These are phyloP conservation scores for Amphiprion clarkii DNA, from an alignment of 2,797 vertebrate species.

Conservation along the genomic window DNA sequence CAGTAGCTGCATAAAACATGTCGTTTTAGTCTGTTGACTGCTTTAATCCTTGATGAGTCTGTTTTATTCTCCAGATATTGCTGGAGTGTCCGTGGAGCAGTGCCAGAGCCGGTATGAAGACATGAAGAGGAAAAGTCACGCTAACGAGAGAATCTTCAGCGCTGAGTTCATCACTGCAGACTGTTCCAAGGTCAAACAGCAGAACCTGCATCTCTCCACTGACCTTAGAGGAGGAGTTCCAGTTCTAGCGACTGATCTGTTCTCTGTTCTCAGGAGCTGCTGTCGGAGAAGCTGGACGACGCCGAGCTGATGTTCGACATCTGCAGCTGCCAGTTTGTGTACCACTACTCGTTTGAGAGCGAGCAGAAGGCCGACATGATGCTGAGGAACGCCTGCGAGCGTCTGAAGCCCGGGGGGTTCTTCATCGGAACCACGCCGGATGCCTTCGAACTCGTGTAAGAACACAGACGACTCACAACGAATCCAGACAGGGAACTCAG, in stretches of 20 bases:
- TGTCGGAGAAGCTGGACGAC: conserved; percentile 88
- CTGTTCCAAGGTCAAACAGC: conserved; percentile 87
- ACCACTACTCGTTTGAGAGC: conserved; percentile 97
- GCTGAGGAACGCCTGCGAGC: conserved; percentile 96
- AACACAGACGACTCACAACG: background rate
- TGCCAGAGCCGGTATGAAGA: conserved; percentile 93
- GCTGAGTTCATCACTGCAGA: conserved; percentile 97
- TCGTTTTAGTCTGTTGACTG: too few relatives aligned
- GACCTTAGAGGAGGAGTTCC: too few relatives aligned
- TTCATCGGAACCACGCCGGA: conserved; percentile 98
- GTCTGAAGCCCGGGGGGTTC: conserved; percentile 92
- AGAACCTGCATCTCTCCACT: background rate
- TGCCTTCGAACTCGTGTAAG: conserved; percentile 95
- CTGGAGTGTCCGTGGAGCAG: conserved; percentile 93
- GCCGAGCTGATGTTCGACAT: conserved; percentile 89
- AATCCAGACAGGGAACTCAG: background rate
- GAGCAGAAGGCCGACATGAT: conserved; percentile 93
- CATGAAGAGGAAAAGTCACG: conserved; percentile 89
- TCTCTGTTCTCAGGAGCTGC: conserved; percentile 84
- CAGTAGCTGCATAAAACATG: too few relatives aligned
- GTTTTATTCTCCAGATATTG: conserved; percentile 87
- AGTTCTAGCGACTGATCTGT: background rate
- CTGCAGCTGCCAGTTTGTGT: conserved; percentile 98
- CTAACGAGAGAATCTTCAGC: conserved; percentile 88
- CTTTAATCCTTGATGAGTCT: too few relatives aligned